These are phyloP conservation scores for Ormia ochracea DNA, from an alignment of 2,888 invertebrate species.

Conservation along the genomic window DNA sequence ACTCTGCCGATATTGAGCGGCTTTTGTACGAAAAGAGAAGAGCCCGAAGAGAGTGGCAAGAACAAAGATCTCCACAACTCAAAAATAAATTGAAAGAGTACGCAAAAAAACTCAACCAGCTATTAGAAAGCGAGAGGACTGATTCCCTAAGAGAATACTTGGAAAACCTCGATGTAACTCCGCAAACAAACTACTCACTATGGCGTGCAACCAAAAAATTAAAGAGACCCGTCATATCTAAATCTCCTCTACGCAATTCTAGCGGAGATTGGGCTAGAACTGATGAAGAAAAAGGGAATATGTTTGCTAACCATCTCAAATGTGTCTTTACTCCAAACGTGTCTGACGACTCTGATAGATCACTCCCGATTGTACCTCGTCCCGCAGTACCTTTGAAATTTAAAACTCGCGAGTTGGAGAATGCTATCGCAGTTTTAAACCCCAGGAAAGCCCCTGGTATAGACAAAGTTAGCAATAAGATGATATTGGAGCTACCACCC, in stretches of 20 bases:
- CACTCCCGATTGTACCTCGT: too few relatives aligned
- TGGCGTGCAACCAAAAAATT: neutral
- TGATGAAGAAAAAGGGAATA: too few relatives aligned
- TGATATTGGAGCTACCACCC: neutral
- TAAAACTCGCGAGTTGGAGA: too few relatives aligned
- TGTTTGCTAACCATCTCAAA: too few relatives aligned
- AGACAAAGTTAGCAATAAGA: neutral
- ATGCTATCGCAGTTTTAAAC: too few relatives aligned
- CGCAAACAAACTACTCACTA: neutral
- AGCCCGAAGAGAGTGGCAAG: neutral
- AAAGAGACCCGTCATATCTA: neutral
- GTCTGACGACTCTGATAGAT: too few relatives aligned
- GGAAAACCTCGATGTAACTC: neutral
- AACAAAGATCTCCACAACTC: neutral
- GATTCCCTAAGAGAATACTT: neutral
- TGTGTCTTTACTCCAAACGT: too few relatives aligned
- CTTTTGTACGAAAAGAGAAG: neutral
- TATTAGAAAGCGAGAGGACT: neutral
- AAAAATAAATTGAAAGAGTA: neutral
- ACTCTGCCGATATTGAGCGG: neutral
- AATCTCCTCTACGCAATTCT: too few relatives aligned
- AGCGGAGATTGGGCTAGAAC: too few relatives aligned
- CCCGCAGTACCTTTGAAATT: too few relatives aligned
- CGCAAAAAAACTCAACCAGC: neutral
- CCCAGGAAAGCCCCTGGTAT: neutral